phyloP scores from a whole-genome alignment of 1,140 invertebrate genomes.

The Cyphomyrmex costatus region DNA sequence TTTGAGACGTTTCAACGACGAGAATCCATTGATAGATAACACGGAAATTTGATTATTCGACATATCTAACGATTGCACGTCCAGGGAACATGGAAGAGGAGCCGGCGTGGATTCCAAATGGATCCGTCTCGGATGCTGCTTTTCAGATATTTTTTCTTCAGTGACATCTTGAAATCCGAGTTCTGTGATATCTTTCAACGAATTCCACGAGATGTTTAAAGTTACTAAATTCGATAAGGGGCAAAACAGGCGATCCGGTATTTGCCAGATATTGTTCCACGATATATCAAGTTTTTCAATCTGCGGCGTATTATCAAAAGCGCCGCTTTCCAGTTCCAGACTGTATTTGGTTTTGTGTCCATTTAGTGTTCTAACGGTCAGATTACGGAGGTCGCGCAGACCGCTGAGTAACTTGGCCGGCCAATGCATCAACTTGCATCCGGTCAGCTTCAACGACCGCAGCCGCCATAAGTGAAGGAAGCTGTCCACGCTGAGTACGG shows the following conservation, averaged over 20 bases:
- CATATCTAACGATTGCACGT: conserved; percentile 94
- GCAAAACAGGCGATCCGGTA: conserved; percentile 95
- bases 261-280: conserved; percentile 95
- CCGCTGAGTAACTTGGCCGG: conserved; percentile 91
- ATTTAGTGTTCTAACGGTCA: conserved; percentile 93
- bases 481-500: conserved; percentile 89
- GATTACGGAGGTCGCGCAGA: conserved; percentile 91
- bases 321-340: conserved; percentile 92
- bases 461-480: conserved; percentile 93
- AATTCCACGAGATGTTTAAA: conserved; percentile 94
- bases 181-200: conserved; percentile 93
- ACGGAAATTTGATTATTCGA: conserved; percentile 94
- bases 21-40: conserved; percentile 93
- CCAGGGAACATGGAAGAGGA: conserved; percentile 90
- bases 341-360: conserved; percentile 92
- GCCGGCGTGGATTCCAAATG: conserved; percentile 74
- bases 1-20: conserved; percentile 91
- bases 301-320: conserved; percentile 90
- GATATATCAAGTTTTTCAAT: conserved; percentile 94
- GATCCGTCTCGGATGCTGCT: conserved; percentile 66
- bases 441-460: conserved; percentile 92
- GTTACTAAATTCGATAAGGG: conserved; percentile 91
- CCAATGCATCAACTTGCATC: conserved; percentile 93
- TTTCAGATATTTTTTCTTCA: conserved; percentile 70
- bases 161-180: conserved; percentile 91